phyloP scores from a whole-genome alignment of 2,888 invertebrate genomes.

The Patella caerulea region DNA sequence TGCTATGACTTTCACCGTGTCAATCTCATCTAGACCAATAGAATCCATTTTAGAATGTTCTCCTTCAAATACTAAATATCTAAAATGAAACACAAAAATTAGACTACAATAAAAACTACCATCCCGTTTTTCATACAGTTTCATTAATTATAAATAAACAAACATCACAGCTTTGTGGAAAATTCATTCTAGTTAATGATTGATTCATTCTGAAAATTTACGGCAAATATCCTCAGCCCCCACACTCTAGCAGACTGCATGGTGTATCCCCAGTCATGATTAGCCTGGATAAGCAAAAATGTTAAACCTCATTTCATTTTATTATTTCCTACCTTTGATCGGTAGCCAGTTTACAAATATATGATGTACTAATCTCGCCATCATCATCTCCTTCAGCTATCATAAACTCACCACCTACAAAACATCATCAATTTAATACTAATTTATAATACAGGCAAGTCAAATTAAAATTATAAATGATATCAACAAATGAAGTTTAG shows the following conservation, averaged over 20 bases:
- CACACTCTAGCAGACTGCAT: neutral
- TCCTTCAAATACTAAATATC: constrained; percentile 58
- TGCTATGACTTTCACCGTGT: constrained; percentile 56
- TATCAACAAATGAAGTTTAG: too few relatives aligned
- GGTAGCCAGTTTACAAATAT: constrained; percentile 51
- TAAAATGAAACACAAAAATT: constrained; percentile 25
- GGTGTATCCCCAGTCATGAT: neutral
- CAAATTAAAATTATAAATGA: neutral
- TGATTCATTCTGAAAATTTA: too few relatives aligned
- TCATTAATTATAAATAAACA: too few relatives aligned
- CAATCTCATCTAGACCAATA: constrained; percentile 52
- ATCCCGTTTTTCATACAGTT: too few relatives aligned
- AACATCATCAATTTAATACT: neutral
- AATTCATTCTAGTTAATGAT: too few relatives aligned
- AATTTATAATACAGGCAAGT: neutral
- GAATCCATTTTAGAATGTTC: constrained; percentile 50
- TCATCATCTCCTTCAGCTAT: constrained; percentile 36
- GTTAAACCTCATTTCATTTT: neutral
- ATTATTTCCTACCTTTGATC: constrained; percentile 51
- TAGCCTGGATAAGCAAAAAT: neutral
- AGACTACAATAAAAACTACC: too few relatives aligned
- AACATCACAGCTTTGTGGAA: too few relatives aligned
- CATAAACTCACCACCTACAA: constrained; percentile 50
- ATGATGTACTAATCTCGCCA: constrained; percentile 42
- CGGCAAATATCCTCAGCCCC: too few relatives aligned